Percentiles rank a stretch among this genome's conserved stretches.
Evolutionary conservation across 2,797 vertebrate genomes (phyloP).

Genomic region (Cyprinodon diabolis): DNA sequence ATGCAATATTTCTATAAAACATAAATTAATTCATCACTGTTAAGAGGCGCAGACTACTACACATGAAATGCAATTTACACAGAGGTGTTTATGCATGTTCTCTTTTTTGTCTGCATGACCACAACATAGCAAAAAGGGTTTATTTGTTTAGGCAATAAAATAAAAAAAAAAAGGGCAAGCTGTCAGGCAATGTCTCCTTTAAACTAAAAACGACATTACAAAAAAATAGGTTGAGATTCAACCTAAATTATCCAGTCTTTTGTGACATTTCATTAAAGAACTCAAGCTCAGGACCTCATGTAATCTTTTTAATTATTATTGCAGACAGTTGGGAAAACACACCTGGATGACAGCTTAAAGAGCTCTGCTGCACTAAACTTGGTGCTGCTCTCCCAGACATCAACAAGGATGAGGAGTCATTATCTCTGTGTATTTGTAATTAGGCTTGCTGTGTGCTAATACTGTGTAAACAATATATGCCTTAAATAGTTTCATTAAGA

Average conservation of each 20-base stretch:
- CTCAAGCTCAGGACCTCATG: background rate
- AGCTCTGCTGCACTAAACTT: background rate
- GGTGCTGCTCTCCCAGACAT: background rate
- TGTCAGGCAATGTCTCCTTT: background rate
- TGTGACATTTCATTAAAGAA: background rate
- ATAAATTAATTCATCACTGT: background rate
- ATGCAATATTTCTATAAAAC: background rate
- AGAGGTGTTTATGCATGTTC: no score
- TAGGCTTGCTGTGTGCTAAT: background rate
- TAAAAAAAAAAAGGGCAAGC: background rate
- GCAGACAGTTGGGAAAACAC: background rate
- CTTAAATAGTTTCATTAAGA: background rate
- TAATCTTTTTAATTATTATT: background rate
- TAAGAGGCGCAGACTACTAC: background rate
- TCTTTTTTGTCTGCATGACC: background rate
- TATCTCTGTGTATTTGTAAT: background rate
- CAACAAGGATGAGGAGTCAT: background rate
- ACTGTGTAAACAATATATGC: background rate
- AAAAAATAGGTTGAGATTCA: background rate
- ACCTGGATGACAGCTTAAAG: conserved; percentile 1
- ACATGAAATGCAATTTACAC: background rate
- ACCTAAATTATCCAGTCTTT: background rate
- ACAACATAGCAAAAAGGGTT: background rate
- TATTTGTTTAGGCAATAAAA: conserved; percentile 12
- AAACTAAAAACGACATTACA: background rate